Conservation (phyloP, 2,888 invertebrate species). For the Malacosoma neustria region DNA sequence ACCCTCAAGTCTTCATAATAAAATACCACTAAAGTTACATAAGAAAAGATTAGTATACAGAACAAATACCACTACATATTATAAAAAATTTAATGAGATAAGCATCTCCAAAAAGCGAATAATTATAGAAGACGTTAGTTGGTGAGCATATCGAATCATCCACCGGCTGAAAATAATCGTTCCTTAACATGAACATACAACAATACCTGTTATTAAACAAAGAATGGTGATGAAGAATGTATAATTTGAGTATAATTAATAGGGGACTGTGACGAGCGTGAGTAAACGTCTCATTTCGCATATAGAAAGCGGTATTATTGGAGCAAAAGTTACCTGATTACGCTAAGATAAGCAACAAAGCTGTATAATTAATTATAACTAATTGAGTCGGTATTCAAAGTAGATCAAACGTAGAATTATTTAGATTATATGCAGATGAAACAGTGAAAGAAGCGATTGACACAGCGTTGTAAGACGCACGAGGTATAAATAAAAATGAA, state of each 20-base stretch:
- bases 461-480: no score
- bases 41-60: no score
- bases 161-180: conserved; percentile 65
- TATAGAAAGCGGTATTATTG: conserved; percentile 47
- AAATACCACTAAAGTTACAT: no score
- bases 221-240: conserved; percentile 63
- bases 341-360: conserved; percentile 42
- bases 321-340: conserved; percentile 46
- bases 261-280: conserved; percentile 61
- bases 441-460: no score
- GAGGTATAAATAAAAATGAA: no score
- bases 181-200: conserved; percentile 66
- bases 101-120: no score
- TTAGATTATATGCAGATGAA: no score
- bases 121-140: no score
- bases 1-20: no score
- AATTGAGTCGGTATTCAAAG: conserved; percentile 45
- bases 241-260: conserved; percentile 65
- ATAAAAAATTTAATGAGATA: no score
- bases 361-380: conserved; percentile 58
- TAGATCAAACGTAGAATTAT: conserved; percentile 24
- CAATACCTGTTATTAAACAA: conserved; percentile 69
- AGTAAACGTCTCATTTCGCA: conserved; percentile 60
- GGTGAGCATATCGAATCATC: conserved; percentile 60
- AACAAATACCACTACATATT: no score